These are phyloP conservation scores for Imbricaverruca yamaguchii DNA, from an alignment of 2,888 invertebrate genomes.

Conservation along the genomic window DNA sequence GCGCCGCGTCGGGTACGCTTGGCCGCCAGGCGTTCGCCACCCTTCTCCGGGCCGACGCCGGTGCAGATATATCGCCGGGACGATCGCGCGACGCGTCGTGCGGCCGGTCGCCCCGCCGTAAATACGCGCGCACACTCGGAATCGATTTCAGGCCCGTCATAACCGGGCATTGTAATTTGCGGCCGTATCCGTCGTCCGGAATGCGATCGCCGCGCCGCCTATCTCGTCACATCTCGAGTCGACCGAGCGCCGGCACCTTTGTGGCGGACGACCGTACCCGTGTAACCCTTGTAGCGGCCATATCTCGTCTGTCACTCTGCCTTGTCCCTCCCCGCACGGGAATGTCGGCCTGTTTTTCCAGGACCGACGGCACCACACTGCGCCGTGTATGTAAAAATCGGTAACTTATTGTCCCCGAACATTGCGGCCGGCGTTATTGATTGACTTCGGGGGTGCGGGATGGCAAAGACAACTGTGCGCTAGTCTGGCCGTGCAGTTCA, in stretches of 20 bases:
- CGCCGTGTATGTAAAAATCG: slow-evolving; percentile 18
- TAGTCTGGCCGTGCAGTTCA: background rate
- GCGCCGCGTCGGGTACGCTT: background rate
- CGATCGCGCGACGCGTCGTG: background rate
- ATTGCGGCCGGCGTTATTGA: background rate
- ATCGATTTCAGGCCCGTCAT: slow-evolving; percentile 5
- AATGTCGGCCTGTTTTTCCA: slow-evolving; percentile 6
- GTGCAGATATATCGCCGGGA: background rate
- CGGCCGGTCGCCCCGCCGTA: background rate
- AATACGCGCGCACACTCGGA: background rate
- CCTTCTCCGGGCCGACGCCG: background rate
- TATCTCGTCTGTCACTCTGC: slow-evolving; percentile 13
- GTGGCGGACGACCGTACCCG: background rate
- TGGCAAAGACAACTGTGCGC: background rate
- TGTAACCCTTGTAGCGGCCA: background rate
- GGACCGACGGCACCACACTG: slow-evolving; percentile 1
- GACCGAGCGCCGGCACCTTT: background rate
- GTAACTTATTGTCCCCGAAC: slow-evolving; percentile 11
- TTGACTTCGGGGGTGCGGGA: background rate
- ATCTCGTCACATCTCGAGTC: background rate
- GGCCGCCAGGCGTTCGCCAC: background rate
- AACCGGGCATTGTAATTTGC: slow-evolving; percentile 12
- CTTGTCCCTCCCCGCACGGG: background rate
- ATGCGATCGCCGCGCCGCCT: slow-evolving; percentile 5
- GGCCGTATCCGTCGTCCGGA: background rate